Percentiles rank a stretch among this genome's conserved stretches.
Evolutionary conservation across 1,140 invertebrate genomes (phyloP).

Genomic region (Cotesia glomerata): DNA sequence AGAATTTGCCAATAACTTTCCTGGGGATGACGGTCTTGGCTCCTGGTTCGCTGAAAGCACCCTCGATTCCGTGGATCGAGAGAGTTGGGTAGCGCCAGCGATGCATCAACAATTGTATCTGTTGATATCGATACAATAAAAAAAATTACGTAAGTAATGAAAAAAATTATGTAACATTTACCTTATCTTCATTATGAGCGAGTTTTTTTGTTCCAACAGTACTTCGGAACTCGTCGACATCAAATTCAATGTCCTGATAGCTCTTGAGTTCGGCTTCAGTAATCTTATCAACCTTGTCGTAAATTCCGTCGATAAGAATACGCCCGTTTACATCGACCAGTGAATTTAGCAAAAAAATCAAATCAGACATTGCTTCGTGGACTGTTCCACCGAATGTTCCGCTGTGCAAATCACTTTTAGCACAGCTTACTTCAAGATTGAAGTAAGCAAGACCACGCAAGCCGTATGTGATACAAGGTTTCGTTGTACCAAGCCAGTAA

Average conservation of each 20-base stretch:
- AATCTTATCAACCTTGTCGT: conserved; percentile 78
- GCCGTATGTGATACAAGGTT: conserved; percentile 97
- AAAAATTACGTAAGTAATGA: conserved; percentile 14
- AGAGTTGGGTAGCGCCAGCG: conserved; percentile 90
- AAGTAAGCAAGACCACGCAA: conserved; percentile 94
- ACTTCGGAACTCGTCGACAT: conserved; percentile 75
- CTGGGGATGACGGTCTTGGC: conserved; percentile 95
- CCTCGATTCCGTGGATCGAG: conserved; percentile 92
- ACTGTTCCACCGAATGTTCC: conserved; percentile 93
- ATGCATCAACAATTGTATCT: conserved; percentile 80
- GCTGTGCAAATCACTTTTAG: conserved; percentile 92
- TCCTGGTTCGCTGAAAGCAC: conserved; percentile 90
- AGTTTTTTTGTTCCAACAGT: conserved; percentile 77
- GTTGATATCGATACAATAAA: conserved; percentile 19
- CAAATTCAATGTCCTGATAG: conserved; percentile 91
- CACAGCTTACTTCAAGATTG: conserved; percentile 86
- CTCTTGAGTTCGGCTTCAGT: conserved; percentile 77
- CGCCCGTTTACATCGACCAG: conserved; percentile 84
- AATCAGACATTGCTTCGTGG: conserved; percentile 87
- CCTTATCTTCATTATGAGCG: conserved; percentile 79
- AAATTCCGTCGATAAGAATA: conserved; percentile 81
- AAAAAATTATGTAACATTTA: conserved; percentile 38
- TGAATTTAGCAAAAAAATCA: conserved; percentile 83
- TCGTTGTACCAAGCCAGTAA: conserved; percentile 96
- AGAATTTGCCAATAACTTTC: conserved; percentile 96